Base-by-base conservation (phyloP, 1,140 invertebrate species). In the Pentalonia nigronervosa region DNA sequence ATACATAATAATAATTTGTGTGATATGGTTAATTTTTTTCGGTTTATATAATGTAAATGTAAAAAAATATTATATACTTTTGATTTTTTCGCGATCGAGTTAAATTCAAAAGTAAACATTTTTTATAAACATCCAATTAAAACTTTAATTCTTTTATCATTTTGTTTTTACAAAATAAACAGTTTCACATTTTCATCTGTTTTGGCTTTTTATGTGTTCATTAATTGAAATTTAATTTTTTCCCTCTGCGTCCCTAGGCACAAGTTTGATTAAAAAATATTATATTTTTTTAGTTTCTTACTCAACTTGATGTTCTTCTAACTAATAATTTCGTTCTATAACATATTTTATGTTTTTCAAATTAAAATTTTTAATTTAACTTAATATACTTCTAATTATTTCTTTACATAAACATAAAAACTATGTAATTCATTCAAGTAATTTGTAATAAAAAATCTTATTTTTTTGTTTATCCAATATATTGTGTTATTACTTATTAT, bases 101-200 rank as follows among this genome's bases (percentile, higher is more conserved):
- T 89, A 50, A 50, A 89, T 50, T 88, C n/a, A 53, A 50, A 89
- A 89, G 87, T 89, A 89, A 89, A 89, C 36, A 89, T 89, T 89
- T 89, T 89, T 89, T 89, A 87, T n/a, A 47, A 87, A 87, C n/a
- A 89, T 53, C n/a, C 87, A 89, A 89, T 89, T 89, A 89, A 89
- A 89, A 53, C 48, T 34, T 88, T 88, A 88, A 88, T 88, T 48
- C n/a, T 88, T 89, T 89, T 48, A 89, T 89, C 21, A 53, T 89
- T 53, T 89, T 88, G 3, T 48, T 89, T 89, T 89, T 53, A 87
- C 30, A 89, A 89, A 89, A 89, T 89, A 89, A 89, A 89, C 48
- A 89, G 87, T 89, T 53, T 89, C 34, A 89, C 53, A 89, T 89
- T 89, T 89, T 89, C n/a, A 89, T 89, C 87, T 89, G 36, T 36